Conservation (phyloP, 2,888 invertebrate genomes). For the Drosophila seclusa region DNA sequence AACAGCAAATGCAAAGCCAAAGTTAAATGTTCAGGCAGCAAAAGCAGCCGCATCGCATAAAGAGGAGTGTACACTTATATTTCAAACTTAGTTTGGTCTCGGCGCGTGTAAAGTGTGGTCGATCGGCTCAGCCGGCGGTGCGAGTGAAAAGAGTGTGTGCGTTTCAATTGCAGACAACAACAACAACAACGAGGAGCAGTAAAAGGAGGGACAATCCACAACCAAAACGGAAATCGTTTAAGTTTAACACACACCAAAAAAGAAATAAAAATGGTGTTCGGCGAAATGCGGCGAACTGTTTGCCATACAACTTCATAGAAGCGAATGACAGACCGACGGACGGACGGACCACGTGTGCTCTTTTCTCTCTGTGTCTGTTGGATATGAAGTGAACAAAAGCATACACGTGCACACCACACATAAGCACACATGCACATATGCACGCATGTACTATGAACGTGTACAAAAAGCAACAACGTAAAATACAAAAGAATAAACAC, state of each 20-base stretch:
- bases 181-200: neutral
- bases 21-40: slow-evolving; percentile 48
- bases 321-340: slow-evolving; percentile 16
- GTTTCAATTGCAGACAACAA: slow-evolving; percentile 2
- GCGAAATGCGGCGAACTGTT: slow-evolving; percentile 27
- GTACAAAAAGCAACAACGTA: slow-evolving; percentile 25
- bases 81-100: slow-evolving; percentile 65
- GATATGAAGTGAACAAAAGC: neutral
- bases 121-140: slow-evolving; percentile 26
- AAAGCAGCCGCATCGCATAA: slow-evolving; percentile 55
- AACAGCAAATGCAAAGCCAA: slow-evolving; percentile 63
- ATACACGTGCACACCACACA: slow-evolving; percentile 7
- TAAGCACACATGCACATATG: slow-evolving; percentile 9
- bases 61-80: slow-evolving; percentile 50
- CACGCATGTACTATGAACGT: neutral
- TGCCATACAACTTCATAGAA: neutral
- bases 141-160: neutral
- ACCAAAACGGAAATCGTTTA: slow-evolving; percentile 5
- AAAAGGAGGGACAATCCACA: neutral
- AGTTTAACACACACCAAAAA: neutral
- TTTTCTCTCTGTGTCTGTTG: neutral
- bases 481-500: slow-evolving; percentile 15
- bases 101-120: slow-evolving; percentile 56
- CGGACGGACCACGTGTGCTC: slow-evolving; percentile 46
- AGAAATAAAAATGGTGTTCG: slow-evolving; percentile 15